Conservation (phyloP, 2,888 invertebrate species). For the Polyommatus icarus region DNA sequence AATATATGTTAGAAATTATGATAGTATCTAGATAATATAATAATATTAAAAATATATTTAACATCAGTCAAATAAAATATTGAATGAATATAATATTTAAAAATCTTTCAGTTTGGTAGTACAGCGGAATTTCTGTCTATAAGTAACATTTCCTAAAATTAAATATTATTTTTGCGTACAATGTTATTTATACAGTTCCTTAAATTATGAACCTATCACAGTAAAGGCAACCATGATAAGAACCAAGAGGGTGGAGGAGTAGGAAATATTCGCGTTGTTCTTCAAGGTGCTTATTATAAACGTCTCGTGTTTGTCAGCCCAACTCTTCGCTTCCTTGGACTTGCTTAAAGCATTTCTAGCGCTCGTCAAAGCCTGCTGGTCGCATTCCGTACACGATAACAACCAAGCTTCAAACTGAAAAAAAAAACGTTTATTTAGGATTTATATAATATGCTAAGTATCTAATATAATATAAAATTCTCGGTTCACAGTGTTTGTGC, state of each 20-base stretch:
- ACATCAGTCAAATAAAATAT: background rate
- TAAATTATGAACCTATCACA: conserved; percentile 23
- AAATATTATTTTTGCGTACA: background rate
- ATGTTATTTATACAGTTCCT: background rate
- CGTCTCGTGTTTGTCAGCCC: conserved; percentile 58
- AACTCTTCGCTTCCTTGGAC: conserved; percentile 47
- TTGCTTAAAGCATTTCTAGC: conserved; percentile 47
- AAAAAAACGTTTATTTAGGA: too few species aligned
- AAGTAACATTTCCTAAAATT: too few species aligned
- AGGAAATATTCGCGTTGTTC: conserved; percentile 43
- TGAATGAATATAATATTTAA: too few species aligned
- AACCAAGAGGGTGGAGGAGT: conserved; percentile 47
- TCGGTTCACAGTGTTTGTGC: too few species aligned
- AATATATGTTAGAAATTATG: background rate
- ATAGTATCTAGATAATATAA: background rate
- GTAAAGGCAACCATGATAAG: conserved; percentile 33
- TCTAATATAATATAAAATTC: too few species aligned
- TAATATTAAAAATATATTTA: background rate
- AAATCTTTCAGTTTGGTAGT: too few species aligned
- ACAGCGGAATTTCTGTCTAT: too few species aligned
- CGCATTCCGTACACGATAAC: conserved; percentile 54
- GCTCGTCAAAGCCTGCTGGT: conserved; percentile 46
- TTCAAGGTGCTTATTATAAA: conserved; percentile 53
- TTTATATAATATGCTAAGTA: too few species aligned
- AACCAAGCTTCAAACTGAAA: conserved; percentile 64